These are phyloP conservation scores for Xestia xanthographa DNA, from an alignment of 2,888 invertebrate genomes.

Conservation along the genomic window DNA sequence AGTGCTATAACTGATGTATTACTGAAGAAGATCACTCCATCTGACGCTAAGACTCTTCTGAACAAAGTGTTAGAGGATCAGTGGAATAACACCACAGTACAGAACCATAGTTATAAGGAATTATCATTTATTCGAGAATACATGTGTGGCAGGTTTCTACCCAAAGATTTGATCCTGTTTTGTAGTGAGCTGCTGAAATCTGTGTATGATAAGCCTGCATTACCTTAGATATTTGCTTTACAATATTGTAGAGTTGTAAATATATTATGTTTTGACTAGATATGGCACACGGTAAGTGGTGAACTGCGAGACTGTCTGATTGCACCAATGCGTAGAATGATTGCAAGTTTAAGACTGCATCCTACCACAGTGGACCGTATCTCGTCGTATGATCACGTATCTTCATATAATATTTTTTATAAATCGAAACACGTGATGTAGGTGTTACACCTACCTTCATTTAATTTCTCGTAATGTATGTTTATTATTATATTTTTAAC, in stretches of 20 bases:
- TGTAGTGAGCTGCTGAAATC: constrained; percentile 80
- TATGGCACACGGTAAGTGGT: background rate
- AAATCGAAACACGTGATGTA: constrained; percentile 15
- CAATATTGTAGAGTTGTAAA: constrained; percentile 30
- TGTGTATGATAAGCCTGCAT: constrained; percentile 72
- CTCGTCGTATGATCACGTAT: constrained; percentile 5
- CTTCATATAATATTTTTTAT: constrained; percentile 18
- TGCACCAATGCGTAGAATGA: constrained; percentile 3
- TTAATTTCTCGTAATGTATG: constrained; percentile 22
- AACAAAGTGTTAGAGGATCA: constrained; percentile 71
- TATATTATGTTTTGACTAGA: constrained; percentile 14
- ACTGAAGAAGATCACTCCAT: constrained; percentile 70
- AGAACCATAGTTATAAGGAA: constrained; percentile 62
- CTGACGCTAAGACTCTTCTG: constrained; percentile 68
- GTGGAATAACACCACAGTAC: constrained; percentile 54
- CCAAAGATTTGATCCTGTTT: constrained; percentile 77
- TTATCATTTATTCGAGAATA: constrained; percentile 75
- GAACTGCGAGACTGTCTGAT: constrained; percentile 25
- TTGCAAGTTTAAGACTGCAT: constrained; percentile 9
- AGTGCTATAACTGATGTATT: constrained; percentile 69
- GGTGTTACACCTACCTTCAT: background rate
- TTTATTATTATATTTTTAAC: constrained; percentile 18
- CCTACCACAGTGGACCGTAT: background rate
- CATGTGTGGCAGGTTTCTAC: constrained; percentile 75
- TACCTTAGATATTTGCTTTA: constrained; percentile 40